phyloP scores from a whole-genome alignment of 2,888 invertebrate species.

The Hyposoter didymator region DNA sequence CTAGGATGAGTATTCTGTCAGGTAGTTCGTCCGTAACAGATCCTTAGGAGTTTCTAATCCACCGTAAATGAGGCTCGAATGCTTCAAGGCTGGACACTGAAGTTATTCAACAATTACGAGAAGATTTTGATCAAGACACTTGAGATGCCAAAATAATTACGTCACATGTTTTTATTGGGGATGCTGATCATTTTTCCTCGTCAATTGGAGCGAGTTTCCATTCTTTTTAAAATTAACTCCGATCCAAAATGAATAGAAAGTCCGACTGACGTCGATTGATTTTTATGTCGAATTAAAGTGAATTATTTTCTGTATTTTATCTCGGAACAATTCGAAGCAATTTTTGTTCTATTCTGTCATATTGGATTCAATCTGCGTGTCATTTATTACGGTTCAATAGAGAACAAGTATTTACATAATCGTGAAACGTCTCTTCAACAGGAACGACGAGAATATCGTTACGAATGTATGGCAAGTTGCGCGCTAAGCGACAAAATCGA shows the following conservation, averaged over 20 bases:
- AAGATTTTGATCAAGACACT: not conserved
- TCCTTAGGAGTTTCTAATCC: conserved; percentile 11
- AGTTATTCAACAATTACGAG: not conserved
- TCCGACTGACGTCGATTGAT: not conserved
- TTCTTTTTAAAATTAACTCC: not conserved
- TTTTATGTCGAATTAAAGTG: not conserved
- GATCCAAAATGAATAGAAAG: not conserved
- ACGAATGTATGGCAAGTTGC: conserved; percentile 1
- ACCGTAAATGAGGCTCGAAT: not conserved
- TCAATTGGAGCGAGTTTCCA: not conserved
- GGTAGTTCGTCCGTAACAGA: not conserved
- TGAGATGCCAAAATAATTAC: not conserved
- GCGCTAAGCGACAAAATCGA: not conserved
- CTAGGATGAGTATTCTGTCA: conserved; percentile 8
- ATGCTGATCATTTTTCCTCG: not conserved
- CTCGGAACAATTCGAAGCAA: not conserved
- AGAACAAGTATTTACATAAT: conserved; percentile 3
- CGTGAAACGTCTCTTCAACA: not conserved
- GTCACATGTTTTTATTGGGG: not conserved
- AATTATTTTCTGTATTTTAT: not conserved
- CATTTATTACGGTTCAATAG: not conserved
- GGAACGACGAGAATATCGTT: conserved; percentile 10
- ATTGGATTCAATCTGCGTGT: not conserved
- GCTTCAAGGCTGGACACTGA: not conserved
- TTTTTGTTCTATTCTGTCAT: not conserved